These are phyloP conservation scores for Cavia porcellus DNA, from an alignment of 2,113 vertebrate species.

Conservation along the genomic window DNA sequence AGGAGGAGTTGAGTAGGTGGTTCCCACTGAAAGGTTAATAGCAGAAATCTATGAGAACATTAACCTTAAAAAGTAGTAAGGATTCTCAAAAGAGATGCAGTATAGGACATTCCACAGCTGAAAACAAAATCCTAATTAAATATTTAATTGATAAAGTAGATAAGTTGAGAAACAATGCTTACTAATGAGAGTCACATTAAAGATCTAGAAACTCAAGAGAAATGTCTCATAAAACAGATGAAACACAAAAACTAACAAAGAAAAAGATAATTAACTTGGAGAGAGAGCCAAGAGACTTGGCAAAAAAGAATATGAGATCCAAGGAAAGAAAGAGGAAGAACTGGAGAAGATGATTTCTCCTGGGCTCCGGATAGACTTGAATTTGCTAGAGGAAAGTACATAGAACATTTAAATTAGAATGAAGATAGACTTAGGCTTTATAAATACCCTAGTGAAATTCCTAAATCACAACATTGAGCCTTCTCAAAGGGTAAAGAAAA, in stretches of 20 bases:
- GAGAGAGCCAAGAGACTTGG: neutral
- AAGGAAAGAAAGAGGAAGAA: neutral
- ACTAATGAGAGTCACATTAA: neutral
- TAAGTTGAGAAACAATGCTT: neutral
- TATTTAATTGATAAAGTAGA: neutral
- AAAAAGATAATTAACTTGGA: neutral
- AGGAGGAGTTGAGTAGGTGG: neutral
- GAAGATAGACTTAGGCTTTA: neutral
- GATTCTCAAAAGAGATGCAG: neutral
- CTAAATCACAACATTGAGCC: neutral
- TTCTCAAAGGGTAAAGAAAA: neutral
- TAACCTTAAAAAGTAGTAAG: neutral
- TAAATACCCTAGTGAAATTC: neutral
- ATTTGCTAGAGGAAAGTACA: neutral
- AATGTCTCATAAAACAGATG: neutral
- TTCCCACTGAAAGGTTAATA: neutral
- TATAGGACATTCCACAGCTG: neutral
- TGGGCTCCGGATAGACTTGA: neutral
- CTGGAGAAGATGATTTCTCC: neutral
- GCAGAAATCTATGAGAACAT: neutral
- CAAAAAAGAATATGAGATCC: neutral
- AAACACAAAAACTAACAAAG: neutral
- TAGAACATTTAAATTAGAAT: neutral
- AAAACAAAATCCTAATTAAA: neutral
- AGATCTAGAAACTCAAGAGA: neutral